Percentiles rank a stretch among this genome's conserved stretches.
Conservation (phyloP, 1,140 invertebrate genomes). For the Musca domestica region DNA sequence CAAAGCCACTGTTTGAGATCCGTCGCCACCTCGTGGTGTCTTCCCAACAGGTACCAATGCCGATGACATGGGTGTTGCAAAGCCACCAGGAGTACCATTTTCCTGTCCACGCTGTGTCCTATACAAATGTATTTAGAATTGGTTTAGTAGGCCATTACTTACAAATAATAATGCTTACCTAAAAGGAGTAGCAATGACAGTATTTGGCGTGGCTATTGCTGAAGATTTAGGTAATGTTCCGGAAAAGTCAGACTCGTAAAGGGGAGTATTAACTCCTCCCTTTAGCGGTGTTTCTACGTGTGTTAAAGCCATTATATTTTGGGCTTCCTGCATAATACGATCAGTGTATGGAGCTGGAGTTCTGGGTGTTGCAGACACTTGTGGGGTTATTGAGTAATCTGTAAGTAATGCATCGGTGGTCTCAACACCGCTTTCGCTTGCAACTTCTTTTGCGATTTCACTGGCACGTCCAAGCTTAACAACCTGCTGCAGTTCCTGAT, state of each 20-base stretch:
- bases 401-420: constrained; percentile 85
- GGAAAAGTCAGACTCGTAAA: constrained; percentile 86
- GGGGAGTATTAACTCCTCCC: constrained; percentile 90
- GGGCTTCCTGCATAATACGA: constrained; percentile 85
- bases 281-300: constrained; percentile 98
- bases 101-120: constrained; percentile 50
- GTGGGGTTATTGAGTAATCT: constrained; percentile 86
- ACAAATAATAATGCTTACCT: constrained; percentile 47
- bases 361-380: constrained; percentile 75
- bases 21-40: constrained; percentile 28
- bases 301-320: constrained; percentile 96
- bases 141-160: constrained; percentile 48
- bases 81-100: constrained; percentile 55
- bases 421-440: constrained; percentile 76
- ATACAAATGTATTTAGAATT: not conserved
- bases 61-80: constrained; percentile 55
- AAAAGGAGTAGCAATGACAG: constrained; percentile 90
- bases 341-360: constrained; percentile 79
- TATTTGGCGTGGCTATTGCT: constrained; percentile 87
- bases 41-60: constrained; percentile 50
- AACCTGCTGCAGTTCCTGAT: constrained; percentile 86
- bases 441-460: constrained; percentile 89
- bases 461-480: constrained; percentile 95
- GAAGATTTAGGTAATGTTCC: constrained; percentile 75
- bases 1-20: constrained; percentile 49